phyloP scores from a whole-genome alignment of 2,888 invertebrate species.

The Sphaerophoria taeniata region DNA sequence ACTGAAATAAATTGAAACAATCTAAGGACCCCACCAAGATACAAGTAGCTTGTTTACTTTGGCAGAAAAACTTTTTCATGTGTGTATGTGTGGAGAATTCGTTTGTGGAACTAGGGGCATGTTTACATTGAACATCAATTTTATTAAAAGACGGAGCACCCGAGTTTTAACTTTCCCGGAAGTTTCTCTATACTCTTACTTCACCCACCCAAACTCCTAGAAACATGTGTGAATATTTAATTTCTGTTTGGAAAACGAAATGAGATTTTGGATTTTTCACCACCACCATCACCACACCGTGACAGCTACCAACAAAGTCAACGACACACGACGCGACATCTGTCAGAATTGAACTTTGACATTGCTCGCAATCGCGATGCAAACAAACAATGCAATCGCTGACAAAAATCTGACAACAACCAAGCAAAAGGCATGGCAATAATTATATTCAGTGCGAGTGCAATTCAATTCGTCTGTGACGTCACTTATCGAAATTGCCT shows the following conservation, averaged over 20 bases:
- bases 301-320: neutral
- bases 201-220: neutral
- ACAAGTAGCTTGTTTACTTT: constrained; percentile 49
- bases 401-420: constrained; percentile 52
- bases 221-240: constrained; percentile 52
- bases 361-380: constrained; percentile 35
- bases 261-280: constrained; percentile 67
- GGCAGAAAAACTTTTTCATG: constrained; percentile 43
- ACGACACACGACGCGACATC: constrained; percentile 42
- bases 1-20: neutral
- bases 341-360: constrained; percentile 71
- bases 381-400: constrained; percentile 57
- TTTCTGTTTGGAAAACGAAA: constrained; percentile 69
- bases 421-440: constrained; percentile 42
- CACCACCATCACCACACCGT: constrained; percentile 8
- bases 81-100: constrained; percentile 53
- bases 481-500: constrained; percentile 60
- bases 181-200: neutral
- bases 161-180: constrained; percentile 26
- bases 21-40: neutral
- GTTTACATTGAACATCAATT: constrained; percentile 68
- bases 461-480: constrained; percentile 38
- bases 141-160: constrained; percentile 56
- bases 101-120: constrained; percentile 50
- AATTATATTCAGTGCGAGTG: constrained; percentile 50